Base-by-base conservation (phyloP, 2,797 vertebrate genomes). In the Podarcis lilfordi region DNA sequence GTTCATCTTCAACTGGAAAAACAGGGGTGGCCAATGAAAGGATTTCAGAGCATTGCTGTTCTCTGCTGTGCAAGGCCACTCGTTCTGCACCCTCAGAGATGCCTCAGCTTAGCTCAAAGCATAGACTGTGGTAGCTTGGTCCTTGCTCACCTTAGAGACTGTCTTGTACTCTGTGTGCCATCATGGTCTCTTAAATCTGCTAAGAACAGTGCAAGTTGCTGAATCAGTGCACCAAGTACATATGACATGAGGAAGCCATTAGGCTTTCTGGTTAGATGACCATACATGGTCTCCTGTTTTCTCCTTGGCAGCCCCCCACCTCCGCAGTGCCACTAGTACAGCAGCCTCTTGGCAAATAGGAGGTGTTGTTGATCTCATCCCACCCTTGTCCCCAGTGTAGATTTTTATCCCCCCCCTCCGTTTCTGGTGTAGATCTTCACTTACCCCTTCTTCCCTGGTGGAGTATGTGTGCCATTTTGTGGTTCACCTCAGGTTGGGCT, bases 41-140 rank as follows among this genome's bases (percentile, higher is more conserved):
- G 86, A 80, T 91, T 78, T 91, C 35, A 68, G 77, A 88, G 83
- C 86, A 91, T 92, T 76, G 61, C 50, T 89, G 79, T 75, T 86
- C 37, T 1, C 0, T 85, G 45, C 45, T 82, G 76, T 72, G 37
- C 61, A 85, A 43, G 66, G 76, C 85, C 61, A 75, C 35, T 91
- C 37, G 29, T 86, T 78, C 21, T 69, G 19, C 69, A 74, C 17
- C 21, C 80, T 61, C 37, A 86, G 64, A 90, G 59, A 40, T 76
- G 25, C 5, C 29, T 19, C 69, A 6, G 55, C 79, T 86, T 86
- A 55, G 50, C 50, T 55, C 50, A 55, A 55, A 55, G 50, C 50
- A 40, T 29, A 8, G 4, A 1, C 25, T 75, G 45, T 29, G 74
- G 27, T n/a, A 7, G 37, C 37, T 82, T 69, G 61, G 9, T 29